Evolutionary conservation across 2,113 vertebrate species (phyloP), one percentile per base, ranked within the genome.

Genomic region (Symphodus melops): DNA sequence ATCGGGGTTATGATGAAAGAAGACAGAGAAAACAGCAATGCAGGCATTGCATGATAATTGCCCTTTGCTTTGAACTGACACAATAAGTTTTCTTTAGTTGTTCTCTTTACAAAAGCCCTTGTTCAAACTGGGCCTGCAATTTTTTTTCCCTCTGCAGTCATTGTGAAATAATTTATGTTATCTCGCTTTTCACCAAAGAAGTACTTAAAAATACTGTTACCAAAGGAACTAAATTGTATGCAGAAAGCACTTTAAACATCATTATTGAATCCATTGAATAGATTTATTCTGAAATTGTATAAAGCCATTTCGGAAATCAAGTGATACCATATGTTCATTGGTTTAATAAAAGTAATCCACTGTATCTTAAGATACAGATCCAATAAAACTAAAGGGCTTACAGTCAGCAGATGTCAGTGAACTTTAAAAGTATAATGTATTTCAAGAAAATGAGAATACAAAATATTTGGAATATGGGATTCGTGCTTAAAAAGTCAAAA

Each of bases 71-170:
- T 80, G 68, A 86, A 79, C 48, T 83, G 78, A 77, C 81, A 78
- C 57, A 74, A 79, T 82, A 37, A 80, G 83, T 61, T 86, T 75
- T 86, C 64, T 82, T 74, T 73, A 66, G 77, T 72, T 84, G 69
- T 83, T 89, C 75, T 85, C 81, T 85, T 84, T 83, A 82, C 56
- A 78, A 82, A 84, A 84, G 55, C 56, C 72, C 66, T 80, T 81
- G 73, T 86, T 84, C 73, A 84, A 82, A 88, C 64, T 72, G 72
- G 59, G 52, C 55, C 62, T 49, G 51, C 37, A n/a, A 66, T 81
- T 68, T 76, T 39, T 68, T 54, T 62, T 13, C n/a, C 44, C 37
- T 56, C 55, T 60, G 64, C 75, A 71, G 67, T 69, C 70, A 70
- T 71, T 66, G 64, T 65, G 46, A 79, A 86, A 87, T 72, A 51